A percentile compares a stretch with the other conserved stretches of the same genome.
Evolutionary conservation across 92 coral and sea anemone species (phyloP).

Genomic region (Zoanthus gigantus): DNA sequence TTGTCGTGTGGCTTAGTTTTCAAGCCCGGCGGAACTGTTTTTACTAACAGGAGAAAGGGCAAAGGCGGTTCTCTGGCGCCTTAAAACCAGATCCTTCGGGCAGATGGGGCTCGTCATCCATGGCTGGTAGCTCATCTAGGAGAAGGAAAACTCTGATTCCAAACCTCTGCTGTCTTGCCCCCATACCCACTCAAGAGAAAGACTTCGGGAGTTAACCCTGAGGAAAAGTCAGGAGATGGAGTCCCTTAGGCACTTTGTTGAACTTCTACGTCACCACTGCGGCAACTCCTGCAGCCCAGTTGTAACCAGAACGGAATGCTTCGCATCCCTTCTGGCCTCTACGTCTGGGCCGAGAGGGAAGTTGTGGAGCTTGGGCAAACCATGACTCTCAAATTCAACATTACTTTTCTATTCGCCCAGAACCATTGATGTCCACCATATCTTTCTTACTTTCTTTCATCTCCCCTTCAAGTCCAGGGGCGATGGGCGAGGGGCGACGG

Average conservation of each 20-base stretch:
- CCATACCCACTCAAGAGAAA: constrained; percentile 21
- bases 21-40: constrained; percentile 62
- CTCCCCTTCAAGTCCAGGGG: constrained; percentile 18
- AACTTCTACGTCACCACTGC: constrained; percentile 32
- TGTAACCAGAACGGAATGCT: neutral
- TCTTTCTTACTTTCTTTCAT: neutral
- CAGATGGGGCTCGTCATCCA: constrained; percentile 63
- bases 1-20: constrained; percentile 51
- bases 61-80: neutral
- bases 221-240: constrained; percentile 27
- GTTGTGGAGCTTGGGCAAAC: neutral
- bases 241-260: constrained; percentile 41
- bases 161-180: constrained; percentile 70
- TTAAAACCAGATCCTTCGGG: constrained; percentile 67
- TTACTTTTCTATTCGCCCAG: neutral
- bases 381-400: neutral
- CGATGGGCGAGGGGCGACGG: constrained; percentile 32
- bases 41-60: constrained; percentile 57
- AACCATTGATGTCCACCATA: neutral
- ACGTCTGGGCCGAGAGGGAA: neutral
- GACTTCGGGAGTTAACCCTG: constrained; percentile 60
- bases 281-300: constrained; percentile 53
- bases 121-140: constrained; percentile 35
- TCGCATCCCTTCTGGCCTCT: neutral
- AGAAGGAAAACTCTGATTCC: constrained; percentile 58